Evolutionary conservation across 2,888 invertebrate species (phyloP), one percentile per base, ranked within the genome.

Genomic region (Danaus chrysippus): DNA sequence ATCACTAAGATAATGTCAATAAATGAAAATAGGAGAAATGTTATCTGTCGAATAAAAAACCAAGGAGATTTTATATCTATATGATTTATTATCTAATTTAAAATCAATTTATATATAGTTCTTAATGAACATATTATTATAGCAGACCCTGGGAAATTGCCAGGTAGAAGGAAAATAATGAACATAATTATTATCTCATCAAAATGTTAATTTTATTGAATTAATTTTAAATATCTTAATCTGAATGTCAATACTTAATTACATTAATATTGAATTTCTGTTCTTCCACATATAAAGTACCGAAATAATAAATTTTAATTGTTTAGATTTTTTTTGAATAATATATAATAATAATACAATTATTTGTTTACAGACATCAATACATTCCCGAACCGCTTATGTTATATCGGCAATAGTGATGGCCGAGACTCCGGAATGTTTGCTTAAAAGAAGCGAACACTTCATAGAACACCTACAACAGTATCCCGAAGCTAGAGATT

Each of bases 401-500:
- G 92, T 95, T 59, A 87, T 95, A 68, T 91, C 92, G 6, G 92
- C 93, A n/a, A 87, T 95, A 58, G 82, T 85, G 43, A 84, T 85
- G 10, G 94, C 94, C 0, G 92, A 92, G 73, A 91, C 91, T 1
- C 82, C 86, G 12, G 86, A 91, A 15, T 93, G 94, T 3, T 92
- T 92, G 68, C 81, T 93, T 66, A 89, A 92, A 58, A 90, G 95
- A 71, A 82, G 95, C 0, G 94, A 95, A 74, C 94, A 95, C 73
- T 90, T 97, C 55, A 92, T 95, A 49, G 84, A 87, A 0, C 96
- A 97, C 78, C 83, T 97, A n/a, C 92, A 93, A 68, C 92, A 93
- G 71, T 95, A 94, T 83, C 95, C 96, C 0, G 94, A 95, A 73
- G 93, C 95, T 0, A 92, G 94, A 72, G 93, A 93, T 76, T 92